A percentile compares a stretch with the other conserved stretches of the same genome.
These are phyloP conservation scores for Poeciliopsis paucimaculata DNA, from an alignment of 2,797 vertebrate species.

Conservation along the genomic window DNA sequence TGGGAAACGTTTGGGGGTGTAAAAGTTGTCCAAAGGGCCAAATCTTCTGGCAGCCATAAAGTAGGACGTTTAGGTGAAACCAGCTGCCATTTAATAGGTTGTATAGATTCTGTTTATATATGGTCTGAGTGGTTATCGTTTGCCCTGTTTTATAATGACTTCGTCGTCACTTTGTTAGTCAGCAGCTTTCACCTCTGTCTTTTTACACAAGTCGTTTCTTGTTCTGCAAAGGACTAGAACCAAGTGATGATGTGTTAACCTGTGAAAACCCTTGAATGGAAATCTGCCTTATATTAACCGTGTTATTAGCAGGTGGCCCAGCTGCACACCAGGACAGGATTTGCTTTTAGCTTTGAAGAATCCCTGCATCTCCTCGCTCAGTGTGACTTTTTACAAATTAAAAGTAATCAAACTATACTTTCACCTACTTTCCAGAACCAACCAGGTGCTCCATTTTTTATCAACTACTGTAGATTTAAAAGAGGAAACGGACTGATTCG, in stretches of 20 bases:
- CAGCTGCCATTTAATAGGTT: slow-evolving; percentile 10
- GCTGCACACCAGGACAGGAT: slow-evolving; percentile 11
- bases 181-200: not conserved
- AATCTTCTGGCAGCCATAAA: slow-evolving; percentile 27
- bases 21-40: slow-evolving; percentile 4
- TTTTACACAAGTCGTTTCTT: slow-evolving; percentile 4
- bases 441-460: slow-evolving; percentile 20
- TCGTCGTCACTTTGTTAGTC: not conserved
- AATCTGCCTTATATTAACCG: slow-evolving; percentile 43
- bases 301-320: slow-evolving; percentile 1
- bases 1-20: not conserved
- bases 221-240: slow-evolving; percentile 13
- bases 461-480: slow-evolving; percentile 31
- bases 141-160: not conserved
- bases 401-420: slow-evolving; percentile 1
- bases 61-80: slow-evolving; percentile 9
- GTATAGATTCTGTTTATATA: slow-evolving; percentile 3
- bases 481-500: slow-evolving; percentile 31
- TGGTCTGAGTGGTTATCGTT: slow-evolving; percentile 19
- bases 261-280: slow-evolving; percentile 16
- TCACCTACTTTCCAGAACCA: slow-evolving; percentile 43
- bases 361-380: not conserved
- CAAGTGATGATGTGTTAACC: not conserved
- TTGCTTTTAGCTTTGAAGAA: slow-evolving; percentile 17
- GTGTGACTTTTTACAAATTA: not conserved